Evolutionary conservation across 2,113 vertebrate genomes (phyloP), one percentile per base, ranked within the genome.

Genomic region (Xenopus borealis): DNA sequence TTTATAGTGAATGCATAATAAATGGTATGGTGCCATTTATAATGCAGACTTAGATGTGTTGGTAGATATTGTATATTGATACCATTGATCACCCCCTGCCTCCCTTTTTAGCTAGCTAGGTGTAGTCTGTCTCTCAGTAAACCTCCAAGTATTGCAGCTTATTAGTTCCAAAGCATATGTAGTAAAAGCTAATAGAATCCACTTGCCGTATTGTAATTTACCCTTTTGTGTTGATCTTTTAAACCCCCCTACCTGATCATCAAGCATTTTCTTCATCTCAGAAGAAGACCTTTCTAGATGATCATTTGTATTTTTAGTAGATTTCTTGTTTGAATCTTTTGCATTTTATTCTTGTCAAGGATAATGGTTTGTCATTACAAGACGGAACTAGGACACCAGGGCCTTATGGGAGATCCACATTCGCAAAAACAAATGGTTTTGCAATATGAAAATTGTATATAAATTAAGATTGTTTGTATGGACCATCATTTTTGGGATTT

Each of bases 11-110:
- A 85, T 84, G 89, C 94, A 94, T 96, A 88, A 95, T 98, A 96
- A 98, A 96, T 97, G 93, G 93, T 79, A 81, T 79, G 62, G 75
- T 57, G 84, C 89, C 92, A 95, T 97, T 98, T 96, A 96, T 96
- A 85, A 96, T 94, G 91, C 90, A 83, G 10, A 64, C 59, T 33
- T 81, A 74, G 66, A 55, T 73, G 78, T 27, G 62, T 88, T 86
- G 83, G 82, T 78, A n/a, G 0, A 71, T 53, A 16, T 66, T 73
- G 16, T 82, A 72, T 72, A 79, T 50, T 82, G 72, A 80, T 68
- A 10, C 63, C 44, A 64, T 83, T 82, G 82, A 18, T 69, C 53
- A 68, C 71, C 59, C 16, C 17, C 12, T 2, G 30, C n/a, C 53
- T 30, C 47, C 14, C 10, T 47, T 17, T 27, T 27, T 76, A 69